Evolutionary conservation across 2,888 invertebrate species (phyloP), one percentile per base, ranked within the genome.

Genomic region (Eupelmus urozonus): DNA sequence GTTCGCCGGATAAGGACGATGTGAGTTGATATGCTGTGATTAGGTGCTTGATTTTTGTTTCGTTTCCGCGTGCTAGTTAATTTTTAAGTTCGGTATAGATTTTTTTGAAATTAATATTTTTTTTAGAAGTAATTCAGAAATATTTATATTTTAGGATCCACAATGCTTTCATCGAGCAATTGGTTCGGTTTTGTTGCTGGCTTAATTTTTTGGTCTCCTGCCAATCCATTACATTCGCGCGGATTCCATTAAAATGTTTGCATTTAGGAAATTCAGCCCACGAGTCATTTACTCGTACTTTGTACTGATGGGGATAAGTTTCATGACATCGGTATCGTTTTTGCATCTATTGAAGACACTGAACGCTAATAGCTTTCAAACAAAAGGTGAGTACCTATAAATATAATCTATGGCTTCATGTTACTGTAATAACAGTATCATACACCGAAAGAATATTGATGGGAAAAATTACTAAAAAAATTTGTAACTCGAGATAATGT

Each of bases 161-260:
- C 87, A 88, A 80, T 85, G 85, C 62, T 90, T 90, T 80, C 87
- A 89, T 62, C 80, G 85, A 42, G 87, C 89, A 1, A 85, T 88
- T 5, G 81, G 86, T 0, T 82, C 83, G 0, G 82, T 86, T 71
- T 81, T 90, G 60, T 70, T 77, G 1, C n/a, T 86, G 9, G 88
- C 89, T 2, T 89, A 89, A 82, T 81, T 85, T 71, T 90, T 90
- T 55, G 90, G 90, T 3, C 7, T 90, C 0, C 81, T 90, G 23
- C 89, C 90, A 0, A 76, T 90, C 2, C 63, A 74, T 1, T 86
- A 87, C 1, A 78, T 90, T 16, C 81, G 85, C 5, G 75, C 83
- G 0, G 27, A 81, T 1, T 83, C 84, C 0, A 83, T 86, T 0
- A 74, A 73, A 45, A 83, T 85, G 25, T 83, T 90, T 2, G 67